phyloP scores from a whole-genome alignment of 1,140 invertebrate species.

The Macrobrachium nipponense region DNA sequence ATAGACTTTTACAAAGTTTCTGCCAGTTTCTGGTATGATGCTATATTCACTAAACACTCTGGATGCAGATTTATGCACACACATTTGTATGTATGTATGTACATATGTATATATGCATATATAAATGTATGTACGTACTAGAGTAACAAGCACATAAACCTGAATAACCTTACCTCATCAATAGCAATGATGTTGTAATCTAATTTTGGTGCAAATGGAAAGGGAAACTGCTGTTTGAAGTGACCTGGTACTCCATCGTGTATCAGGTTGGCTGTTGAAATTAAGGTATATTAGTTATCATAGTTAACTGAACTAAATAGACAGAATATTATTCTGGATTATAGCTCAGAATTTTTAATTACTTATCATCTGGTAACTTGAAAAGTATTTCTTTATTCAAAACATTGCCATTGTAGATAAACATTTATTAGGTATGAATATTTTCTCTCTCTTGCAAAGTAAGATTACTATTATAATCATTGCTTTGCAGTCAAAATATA shows the following conservation, averaged over 20 bases:
- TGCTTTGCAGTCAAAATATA: too few species aligned
- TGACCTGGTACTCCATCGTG: conserved; percentile 65
- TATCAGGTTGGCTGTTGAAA: conserved; percentile 34
- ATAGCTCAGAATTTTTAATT: background rate
- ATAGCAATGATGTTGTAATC: conserved; percentile 68
- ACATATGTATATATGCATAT: background rate
- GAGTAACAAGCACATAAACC: background rate
- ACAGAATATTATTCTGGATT: background rate
- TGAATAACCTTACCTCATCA: conserved; percentile 67
- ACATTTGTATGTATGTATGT: too few species aligned
- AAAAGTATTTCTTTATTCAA: too few species aligned
- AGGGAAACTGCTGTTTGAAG: conserved; percentile 67
- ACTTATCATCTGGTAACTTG: too few species aligned
- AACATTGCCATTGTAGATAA: too few species aligned
- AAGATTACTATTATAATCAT: too few species aligned
- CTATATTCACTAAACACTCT: too few species aligned
- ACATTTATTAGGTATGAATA: too few species aligned
- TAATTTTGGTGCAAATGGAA: conserved; percentile 65
- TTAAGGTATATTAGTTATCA: background rate
- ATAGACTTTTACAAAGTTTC: too few species aligned
- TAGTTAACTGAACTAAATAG: background rate
- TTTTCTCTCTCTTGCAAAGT: too few species aligned
- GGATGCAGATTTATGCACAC: too few species aligned
- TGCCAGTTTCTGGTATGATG: too few species aligned
- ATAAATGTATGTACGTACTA: conserved; percentile 14